Percentiles rank a stretch among this genome's conserved stretches.
Conservation (phyloP, 2,113 vertebrate genomes). For the Thunnus thynnus region DNA sequence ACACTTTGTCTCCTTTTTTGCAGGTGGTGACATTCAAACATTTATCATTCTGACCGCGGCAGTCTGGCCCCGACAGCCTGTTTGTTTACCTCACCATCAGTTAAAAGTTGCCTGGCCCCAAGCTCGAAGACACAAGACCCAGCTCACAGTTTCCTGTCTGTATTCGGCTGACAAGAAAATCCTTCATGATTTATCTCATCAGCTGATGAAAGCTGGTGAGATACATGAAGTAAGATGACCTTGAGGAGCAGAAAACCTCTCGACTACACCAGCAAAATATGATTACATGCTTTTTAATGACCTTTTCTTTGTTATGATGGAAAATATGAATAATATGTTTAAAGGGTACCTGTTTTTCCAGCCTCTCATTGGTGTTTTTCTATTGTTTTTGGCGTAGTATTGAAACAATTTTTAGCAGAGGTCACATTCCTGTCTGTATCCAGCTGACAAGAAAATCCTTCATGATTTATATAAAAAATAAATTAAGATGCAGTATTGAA, state of each 20-base stretch:
- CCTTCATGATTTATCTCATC: constrained; percentile 46
- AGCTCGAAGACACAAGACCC: constrained; percentile 25
- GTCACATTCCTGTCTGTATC: too few species aligned
- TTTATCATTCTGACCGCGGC: constrained; percentile 57
- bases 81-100: constrained; percentile 67
- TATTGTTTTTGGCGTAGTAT: too few species aligned
- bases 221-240: constrained; percentile 26
- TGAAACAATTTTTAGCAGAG: too few species aligned
- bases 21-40: constrained; percentile 46
- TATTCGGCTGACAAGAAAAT: constrained; percentile 48
- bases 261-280: not conserved
- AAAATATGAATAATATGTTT: not conserved
- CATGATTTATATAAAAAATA: too few species aligned
- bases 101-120: constrained; percentile 55
- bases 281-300: constrained; percentile 5
- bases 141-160: constrained; percentile 18
- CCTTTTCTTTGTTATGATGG: not conserved
- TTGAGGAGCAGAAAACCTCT: constrained; percentile 12
- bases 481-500: too few species aligned
- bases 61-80: constrained; percentile 16
- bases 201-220: constrained; percentile 45
- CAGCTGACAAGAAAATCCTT: too few species aligned
- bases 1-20: constrained; percentile 45
- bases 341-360: not conserved
- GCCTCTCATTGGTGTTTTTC: not conserved